Evolutionary conservation across 2,797 vertebrate species (phyloP).

Genomic region (Gymnoscopelus braueri): DNA sequence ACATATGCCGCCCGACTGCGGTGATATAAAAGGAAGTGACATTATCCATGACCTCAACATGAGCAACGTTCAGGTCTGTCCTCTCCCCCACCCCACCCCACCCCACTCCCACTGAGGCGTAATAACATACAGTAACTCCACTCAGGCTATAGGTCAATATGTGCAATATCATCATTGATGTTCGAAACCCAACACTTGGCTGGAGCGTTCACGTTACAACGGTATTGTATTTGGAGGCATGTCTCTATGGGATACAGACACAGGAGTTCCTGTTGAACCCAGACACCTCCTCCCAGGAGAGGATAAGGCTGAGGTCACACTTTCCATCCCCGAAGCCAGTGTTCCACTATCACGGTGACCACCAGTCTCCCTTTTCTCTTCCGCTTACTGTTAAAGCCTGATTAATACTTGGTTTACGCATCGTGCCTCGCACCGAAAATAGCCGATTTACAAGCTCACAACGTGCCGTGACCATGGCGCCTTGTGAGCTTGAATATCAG

Average conservation of each 20-base stretch:
- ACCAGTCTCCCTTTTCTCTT: slow-evolving; percentile 28
- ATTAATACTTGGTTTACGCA: not conserved
- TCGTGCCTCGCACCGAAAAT: too few species aligned
- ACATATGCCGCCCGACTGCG: not conserved
- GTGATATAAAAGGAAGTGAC: slow-evolving; percentile 38
- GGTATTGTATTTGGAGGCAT: not conserved
- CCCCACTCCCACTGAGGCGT: not conserved
- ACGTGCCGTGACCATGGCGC: too few species aligned
- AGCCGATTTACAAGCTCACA: too few species aligned
- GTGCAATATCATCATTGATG: slow-evolving; percentile 7
- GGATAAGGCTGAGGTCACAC: slow-evolving; percentile 10
- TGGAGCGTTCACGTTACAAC: not conserved
- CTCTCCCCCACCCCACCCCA: not conserved
- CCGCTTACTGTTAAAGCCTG: too few species aligned
- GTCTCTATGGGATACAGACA: slow-evolving; percentile 12
- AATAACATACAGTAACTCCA: slow-evolving; percentile 4
- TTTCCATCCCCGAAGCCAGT: slow-evolving; percentile 41
- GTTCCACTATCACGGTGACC: slow-evolving; percentile 49
- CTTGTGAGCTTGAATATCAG: too few species aligned
- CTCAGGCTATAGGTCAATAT: not conserved
- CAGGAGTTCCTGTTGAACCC: slow-evolving; percentile 36
- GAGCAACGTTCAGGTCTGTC: not conserved
- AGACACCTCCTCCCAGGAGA: slow-evolving; percentile 34
- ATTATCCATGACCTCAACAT: slow-evolving; percentile 50
- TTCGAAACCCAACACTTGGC: slow-evolving; percentile 18